Evolutionary conservation across 1,140 invertebrate species (phyloP), one percentile per base, ranked within the genome.

Genomic region (Harpegnathos saltator): DNA sequence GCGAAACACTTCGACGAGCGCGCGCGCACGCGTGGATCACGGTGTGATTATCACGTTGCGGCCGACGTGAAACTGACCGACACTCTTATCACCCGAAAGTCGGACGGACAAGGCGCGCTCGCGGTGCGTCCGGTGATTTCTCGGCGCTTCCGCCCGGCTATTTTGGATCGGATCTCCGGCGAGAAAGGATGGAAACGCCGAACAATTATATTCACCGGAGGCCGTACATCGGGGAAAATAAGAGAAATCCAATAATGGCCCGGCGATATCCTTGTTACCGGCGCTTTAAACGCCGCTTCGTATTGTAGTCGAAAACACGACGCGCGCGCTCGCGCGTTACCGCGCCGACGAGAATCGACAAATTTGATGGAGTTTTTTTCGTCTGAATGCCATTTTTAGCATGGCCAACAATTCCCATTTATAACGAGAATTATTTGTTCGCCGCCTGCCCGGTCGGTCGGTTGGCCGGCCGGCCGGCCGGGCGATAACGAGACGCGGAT

Each of bases 331-430:
- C 38, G 38, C 38, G 38, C 38, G 38, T 44, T 44, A 44, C n/a
- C 38, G 38, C 26, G n/a, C n/a, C 17, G 50, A 33, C 3, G 24
- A 19, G 33, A 58, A 80, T 80, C 75, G 54, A 71, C 29, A 69
- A 80, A 69, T 58, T 80, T 78, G 50, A 69, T n/a, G 63, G 22
- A 78, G 33, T 78, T 78, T 78, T 80, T 80, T 33, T 38, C 26
- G 38, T 80, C 56, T 58, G 75, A 80, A 80, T 71, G 38, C 22
- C 33, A 52, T 69, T 80, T 80, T 71, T 65, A 71, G n/a, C 65
- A 59, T 71, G 75, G 44, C 22, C 66, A 48, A 80, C 75, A 80
- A 80, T 80, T 71, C 75, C 65, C 65, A 71, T 71, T 80, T 69
- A 80, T 69, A 80, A 78, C 75, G 75, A 80, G 33, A 71, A 69